These are phyloP conservation scores for Anabas testudineus DNA, from an alignment of 2,797 vertebrate genomes.

Conservation along the genomic window DNA sequence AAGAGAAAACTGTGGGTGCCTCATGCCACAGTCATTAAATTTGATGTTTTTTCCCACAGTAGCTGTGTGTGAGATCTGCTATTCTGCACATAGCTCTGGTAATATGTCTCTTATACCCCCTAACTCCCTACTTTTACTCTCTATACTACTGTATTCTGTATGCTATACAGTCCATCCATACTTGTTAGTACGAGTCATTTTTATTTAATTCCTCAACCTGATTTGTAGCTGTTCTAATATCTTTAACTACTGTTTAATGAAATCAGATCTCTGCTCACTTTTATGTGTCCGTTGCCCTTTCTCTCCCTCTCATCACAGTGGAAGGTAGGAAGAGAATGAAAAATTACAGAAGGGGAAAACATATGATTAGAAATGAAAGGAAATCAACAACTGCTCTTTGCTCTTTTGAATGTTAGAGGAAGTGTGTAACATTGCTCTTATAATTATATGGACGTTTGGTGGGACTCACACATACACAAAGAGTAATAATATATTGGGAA, in stretches of 20 bases:
- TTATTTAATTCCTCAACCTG: no score
- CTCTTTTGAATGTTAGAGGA: neutral
- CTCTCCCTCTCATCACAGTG: neutral
- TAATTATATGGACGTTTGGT: no score
- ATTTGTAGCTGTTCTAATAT: no score
- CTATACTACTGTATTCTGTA: no score
- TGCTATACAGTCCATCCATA: no score
- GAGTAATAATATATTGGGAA: constrained; percentile 3
- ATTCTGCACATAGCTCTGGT: constrained; percentile 1
- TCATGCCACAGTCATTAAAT: neutral
- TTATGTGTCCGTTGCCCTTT: neutral
- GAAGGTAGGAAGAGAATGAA: no score
- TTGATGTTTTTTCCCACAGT: neutral
- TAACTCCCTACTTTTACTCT: neutral
- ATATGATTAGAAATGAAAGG: constrained; percentile 1
- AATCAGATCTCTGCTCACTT: constrained; percentile 7
- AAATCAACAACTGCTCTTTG: neutral
- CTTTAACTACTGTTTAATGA: neutral
- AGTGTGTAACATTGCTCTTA: neutral
- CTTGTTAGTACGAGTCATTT: no score
- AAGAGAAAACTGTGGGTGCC: neutral
- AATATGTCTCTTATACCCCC: constrained; percentile 7
- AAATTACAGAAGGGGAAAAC: constrained; percentile 4
- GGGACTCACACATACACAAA: neutral
- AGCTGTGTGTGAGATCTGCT: neutral